These are phyloP conservation scores for Rhabdophis nuchalis DNA, from an alignment of 2,797 vertebrate species.

Conservation along the genomic window DNA sequence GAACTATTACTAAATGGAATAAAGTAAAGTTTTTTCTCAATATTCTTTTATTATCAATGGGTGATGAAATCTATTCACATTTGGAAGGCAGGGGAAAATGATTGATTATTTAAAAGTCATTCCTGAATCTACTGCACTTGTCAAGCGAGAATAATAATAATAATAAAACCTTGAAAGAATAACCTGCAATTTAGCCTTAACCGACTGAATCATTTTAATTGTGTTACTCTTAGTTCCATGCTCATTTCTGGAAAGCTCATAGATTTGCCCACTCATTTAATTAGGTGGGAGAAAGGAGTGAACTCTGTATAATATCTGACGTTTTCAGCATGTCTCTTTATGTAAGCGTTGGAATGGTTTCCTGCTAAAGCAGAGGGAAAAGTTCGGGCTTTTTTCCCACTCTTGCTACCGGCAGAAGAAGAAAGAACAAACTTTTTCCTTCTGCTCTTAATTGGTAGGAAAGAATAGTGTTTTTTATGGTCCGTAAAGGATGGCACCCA, in stretches of 20 bases:
- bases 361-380: neutral
- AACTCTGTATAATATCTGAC: neutral
- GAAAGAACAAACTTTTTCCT: neutral
- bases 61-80: neutral
- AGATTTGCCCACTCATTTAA: neutral
- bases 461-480: conserved; percentile 26
- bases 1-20: neutral
- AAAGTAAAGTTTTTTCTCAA: too few species aligned
- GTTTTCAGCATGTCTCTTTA: neutral
- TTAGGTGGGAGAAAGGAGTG: neutral
- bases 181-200: conserved; percentile 2
- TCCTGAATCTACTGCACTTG: neutral
- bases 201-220: neutral
- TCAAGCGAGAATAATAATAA: neutral
- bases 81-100: neutral
- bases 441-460: conserved; percentile 12
- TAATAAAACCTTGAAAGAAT: neutral
- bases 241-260: neutral
- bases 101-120: neutral
- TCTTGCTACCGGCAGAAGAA: neutral
- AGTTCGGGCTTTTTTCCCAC: neutral
- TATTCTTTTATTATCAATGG: neutral
- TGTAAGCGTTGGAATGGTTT: neutral
- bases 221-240: neutral
- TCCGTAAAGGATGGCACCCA: neutral